Base-by-base conservation (phyloP, 30 jellyfish, hydroid and myxozoan species). In the Mastigias papua region DNA sequence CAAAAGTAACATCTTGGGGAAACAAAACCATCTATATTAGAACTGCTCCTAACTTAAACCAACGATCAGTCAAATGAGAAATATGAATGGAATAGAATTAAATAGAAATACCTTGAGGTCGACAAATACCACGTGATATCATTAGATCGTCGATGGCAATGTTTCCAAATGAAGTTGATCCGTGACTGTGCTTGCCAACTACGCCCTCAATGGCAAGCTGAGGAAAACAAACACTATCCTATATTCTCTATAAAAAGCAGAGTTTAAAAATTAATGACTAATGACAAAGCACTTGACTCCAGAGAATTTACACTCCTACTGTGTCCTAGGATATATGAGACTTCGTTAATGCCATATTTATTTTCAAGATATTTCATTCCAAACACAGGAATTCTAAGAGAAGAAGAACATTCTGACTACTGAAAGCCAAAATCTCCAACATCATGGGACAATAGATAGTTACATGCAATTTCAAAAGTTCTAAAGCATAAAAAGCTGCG, bases 141-240 rank as follows among this genome's bases (percentile, higher is more conserved):
- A 26, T 31, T 22, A 69, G 1, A 31, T 69, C 80, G 31, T 69
- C 80, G 3, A 69, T 31, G 1, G 80, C 80, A 69, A 69, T 69
- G 60, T 69, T 21, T 20, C 80, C 80, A 69, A 1, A 26, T 3
- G 23, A 54, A 5, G 67, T 54, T 11, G 23, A 54, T 6, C 27
- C 27, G 17, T 54, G 26, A 11, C 25, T 6, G 31, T 69, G 17
- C 31, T 42, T 48, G 13, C 80, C 60, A 69, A 31, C 60, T 20
- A 21, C 26, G 22, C 62, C 80, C 2, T 27, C 80, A 69, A 69
- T 69, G 1, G 33, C 80, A 69, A 69, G 80, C 80, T 69, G 16
- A 1, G 33, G 33, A 69, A 69, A 31, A 31, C 7, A 54, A 0
- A 11, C 6, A 54, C 3, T n/a, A n/a, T n/a, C n/a, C n/a, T n/a